Conservation (phyloP, 2,888 invertebrate species). For the Acleris cristana region DNA sequence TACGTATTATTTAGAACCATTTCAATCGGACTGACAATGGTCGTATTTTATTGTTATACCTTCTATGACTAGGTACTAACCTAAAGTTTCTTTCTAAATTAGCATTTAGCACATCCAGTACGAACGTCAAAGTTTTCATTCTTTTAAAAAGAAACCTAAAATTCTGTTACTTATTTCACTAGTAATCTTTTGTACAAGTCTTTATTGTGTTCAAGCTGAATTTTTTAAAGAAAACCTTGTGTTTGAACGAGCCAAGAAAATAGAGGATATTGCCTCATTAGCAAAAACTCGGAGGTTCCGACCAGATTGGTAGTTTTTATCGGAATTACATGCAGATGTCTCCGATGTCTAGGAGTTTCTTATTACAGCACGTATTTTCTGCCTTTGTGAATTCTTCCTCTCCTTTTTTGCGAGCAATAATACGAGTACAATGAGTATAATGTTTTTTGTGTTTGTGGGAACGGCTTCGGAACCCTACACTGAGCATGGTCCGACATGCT, state of each 20-base stretch:
- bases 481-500: too few species aligned
- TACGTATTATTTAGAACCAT: conserved; percentile 50
- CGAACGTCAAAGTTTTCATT: too few species aligned
- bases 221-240: conserved; percentile 12
- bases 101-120: too few species aligned
- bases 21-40: conserved; percentile 13
- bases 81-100: too few species aligned
- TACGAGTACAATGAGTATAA: not conserved
- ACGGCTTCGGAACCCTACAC: too few species aligned
- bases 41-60: not conserved
- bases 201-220: too few species aligned
- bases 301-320: conserved; percentile 37
- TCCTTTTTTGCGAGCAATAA: not conserved
- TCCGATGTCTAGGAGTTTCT: conserved; percentile 10
- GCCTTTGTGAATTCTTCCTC: conserved; percentile 16
- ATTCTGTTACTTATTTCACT: too few species aligned
- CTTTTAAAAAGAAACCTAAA: too few species aligned
- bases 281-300: conserved; percentile 46
- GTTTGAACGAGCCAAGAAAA: conserved; percentile 5
- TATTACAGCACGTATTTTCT: conserved; percentile 6
- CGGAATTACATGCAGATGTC: conserved; percentile 42
- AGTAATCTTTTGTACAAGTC: too few species aligned
- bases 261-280: conserved; percentile 49
- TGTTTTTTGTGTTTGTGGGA: not conserved
- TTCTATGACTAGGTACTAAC: too few species aligned